Conservation (phyloP, 1,140 invertebrate species). For the Holotrichia oblita region DNA sequence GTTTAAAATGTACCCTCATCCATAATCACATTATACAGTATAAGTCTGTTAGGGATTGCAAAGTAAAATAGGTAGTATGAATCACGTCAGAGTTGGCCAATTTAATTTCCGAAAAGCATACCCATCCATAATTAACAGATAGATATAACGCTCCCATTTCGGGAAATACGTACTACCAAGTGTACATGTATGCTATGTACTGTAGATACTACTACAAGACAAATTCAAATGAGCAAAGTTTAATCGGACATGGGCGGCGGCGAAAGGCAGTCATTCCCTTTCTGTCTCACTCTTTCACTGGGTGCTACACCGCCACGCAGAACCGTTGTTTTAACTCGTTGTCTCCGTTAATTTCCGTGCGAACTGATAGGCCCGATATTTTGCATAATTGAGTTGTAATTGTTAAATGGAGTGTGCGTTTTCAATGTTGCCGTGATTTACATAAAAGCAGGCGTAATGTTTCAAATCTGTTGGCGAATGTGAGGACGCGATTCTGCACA, state of each 20-base stretch:
- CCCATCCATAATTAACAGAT: slow-evolving; percentile 56
- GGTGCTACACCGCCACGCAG: slow-evolving; percentile 44
- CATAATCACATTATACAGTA: too few species aligned
- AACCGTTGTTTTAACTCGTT: slow-evolving; percentile 57
- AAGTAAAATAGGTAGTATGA: slow-evolving; percentile 18
- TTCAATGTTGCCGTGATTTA: slow-evolving; percentile 56
- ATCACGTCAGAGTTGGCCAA: slow-evolving; percentile 18
- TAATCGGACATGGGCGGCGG: slow-evolving; percentile 48
- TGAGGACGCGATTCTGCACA: background rate
- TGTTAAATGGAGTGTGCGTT: slow-evolving; percentile 59
- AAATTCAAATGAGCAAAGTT: slow-evolving; percentile 53
- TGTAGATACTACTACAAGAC: slow-evolving; percentile 42
- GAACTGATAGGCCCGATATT: slow-evolving; percentile 53
- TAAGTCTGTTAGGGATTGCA: too few species aligned
- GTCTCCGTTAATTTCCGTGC: slow-evolving; percentile 59
- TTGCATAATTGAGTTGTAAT: slow-evolving; percentile 60
- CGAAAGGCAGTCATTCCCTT: slow-evolving; percentile 1
- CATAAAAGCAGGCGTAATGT: slow-evolving; percentile 48
- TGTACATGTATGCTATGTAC: slow-evolving; percentile 3
- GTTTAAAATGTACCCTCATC: too few species aligned
- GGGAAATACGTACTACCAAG: background rate
- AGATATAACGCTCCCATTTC: slow-evolving; percentile 48
- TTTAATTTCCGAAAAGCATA: slow-evolving; percentile 54
- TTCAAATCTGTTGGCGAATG: background rate
- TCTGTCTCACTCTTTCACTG: background rate